Percentiles rank a stretch among this genome's conserved stretches.
These are phyloP conservation scores for Elachura formosa DNA, from an alignment of 2,113 vertebrate species.

Conservation along the genomic window DNA sequence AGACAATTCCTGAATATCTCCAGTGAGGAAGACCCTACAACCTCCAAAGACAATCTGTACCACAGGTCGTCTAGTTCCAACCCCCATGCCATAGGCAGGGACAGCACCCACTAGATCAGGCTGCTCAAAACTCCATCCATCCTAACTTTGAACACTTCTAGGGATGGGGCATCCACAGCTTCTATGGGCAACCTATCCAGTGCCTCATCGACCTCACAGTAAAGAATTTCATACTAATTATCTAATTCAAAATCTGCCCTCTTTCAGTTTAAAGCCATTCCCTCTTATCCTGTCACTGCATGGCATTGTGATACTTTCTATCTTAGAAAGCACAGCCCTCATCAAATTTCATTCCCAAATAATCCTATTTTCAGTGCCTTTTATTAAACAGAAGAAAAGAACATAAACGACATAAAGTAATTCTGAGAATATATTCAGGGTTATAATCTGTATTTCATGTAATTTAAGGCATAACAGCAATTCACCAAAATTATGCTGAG, in stretches of 20 bases:
- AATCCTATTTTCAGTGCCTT: neutral
- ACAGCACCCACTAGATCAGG: neutral
- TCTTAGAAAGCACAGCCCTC: neutral
- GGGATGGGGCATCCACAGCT: neutral
- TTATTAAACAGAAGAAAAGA: neutral
- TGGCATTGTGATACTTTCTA: neutral
- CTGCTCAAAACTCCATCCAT: neutral
- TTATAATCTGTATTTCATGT: neutral
- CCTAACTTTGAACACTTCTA: neutral
- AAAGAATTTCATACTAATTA: neutral
- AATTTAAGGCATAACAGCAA: neutral
- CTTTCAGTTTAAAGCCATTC: neutral
- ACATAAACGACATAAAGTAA: neutral
- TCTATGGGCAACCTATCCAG: neutral
- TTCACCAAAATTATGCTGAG: neutral
- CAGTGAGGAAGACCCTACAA: neutral
- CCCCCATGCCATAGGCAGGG: neutral
- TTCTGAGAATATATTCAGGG: neutral
- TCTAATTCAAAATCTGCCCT: neutral
- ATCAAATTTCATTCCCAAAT: neutral
- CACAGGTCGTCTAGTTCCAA: neutral
- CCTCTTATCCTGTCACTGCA: neutral
- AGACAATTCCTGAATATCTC: neutral
- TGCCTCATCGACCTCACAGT: neutral
- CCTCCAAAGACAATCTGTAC: neutral